Base-by-base conservation (phyloP, 2,113 vertebrate species). In the Thamnaconus septentrionalis region DNA sequence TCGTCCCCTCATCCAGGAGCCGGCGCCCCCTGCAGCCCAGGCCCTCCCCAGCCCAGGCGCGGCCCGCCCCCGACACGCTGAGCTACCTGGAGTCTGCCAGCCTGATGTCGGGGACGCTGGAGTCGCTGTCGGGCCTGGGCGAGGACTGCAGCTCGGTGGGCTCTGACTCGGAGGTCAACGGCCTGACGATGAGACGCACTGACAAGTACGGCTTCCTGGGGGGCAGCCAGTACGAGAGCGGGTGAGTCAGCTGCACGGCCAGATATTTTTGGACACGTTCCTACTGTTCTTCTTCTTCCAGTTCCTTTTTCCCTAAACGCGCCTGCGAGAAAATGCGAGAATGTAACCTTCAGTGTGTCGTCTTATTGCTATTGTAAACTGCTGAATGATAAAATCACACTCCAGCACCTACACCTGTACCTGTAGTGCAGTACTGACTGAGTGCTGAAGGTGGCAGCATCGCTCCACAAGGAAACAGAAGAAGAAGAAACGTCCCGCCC, bases 181-280 rank as follows among this genome's bases (percentile, higher is more conserved):
- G 93, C 42, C 61, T 92, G 61, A 61, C 91, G 3, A 73, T 91
- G 56, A 92, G 91, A 55, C 93, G 92, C 84, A 95, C 93, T 3
- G 95, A 97, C 88, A 96, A 94, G 78, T 96, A 97, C 31, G 95
- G 95, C 75, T 97, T 97, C 87, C 86, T 96, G 5, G 95, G 94
- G 41, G 95, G 95, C 65, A 90, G 56, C 59, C 95, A 96, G 87
- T 95, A 90, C 4, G 93, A 94, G 5, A 56, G 56, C 6, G 69
- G 88, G 95, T 97, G 80, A 90, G 95, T 91, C 78, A 43, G 57
- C 18, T 31, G 18, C 18, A 31, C 18, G 18, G 18, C 18, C 18
- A 31, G 18, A 31, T 31, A 31, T 31, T 31, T 31, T 31, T 31
- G 18, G 18, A 31, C 18, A 31, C 2, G 1, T 31, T 31, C 18